Conservation (phyloP, 2,888 invertebrate species). For the Ommatoiulus sabulosus region DNA sequence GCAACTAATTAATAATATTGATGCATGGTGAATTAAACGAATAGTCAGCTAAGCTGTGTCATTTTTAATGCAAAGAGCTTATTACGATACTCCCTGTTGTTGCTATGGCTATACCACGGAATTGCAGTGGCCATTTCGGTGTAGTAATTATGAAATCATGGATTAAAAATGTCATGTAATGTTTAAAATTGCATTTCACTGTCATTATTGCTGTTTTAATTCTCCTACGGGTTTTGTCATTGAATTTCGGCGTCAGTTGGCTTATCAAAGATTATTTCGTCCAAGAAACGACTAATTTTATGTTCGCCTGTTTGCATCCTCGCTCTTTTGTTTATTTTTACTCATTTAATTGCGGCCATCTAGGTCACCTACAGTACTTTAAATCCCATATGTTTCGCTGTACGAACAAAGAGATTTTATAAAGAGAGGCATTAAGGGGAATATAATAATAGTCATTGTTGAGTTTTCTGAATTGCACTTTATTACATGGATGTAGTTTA, state of each 20-base stretch:
- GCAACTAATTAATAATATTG: too few species aligned
- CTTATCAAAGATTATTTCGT: slow-evolving; percentile 38
- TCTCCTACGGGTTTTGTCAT: background rate
- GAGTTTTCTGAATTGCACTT: slow-evolving; percentile 45
- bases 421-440: slow-evolving; percentile 38
- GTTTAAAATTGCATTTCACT: slow-evolving; percentile 38
- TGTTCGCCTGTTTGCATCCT: slow-evolving; percentile 27
- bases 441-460: slow-evolving; percentile 47
- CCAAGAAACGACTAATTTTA: slow-evolving; percentile 45
- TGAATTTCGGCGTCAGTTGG: slow-evolving; percentile 41
- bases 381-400: slow-evolving; percentile 29
- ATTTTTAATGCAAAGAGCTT: too few species aligned
- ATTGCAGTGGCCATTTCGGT: too few species aligned
- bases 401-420: slow-evolving; percentile 41
- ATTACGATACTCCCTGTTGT: too few species aligned
- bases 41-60: too few species aligned
- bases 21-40: too few species aligned
- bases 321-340: slow-evolving; percentile 44
- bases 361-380: slow-evolving; percentile 15
- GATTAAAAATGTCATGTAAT: background rate
- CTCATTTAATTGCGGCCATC: slow-evolving; percentile 30
- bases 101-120: too few species aligned
- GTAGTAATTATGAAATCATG: background rate
- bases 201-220: background rate
- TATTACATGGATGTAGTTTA: slow-evolving; percentile 39